Percentiles rank a stretch among this genome's conserved stretches.
phyloP scores from a whole-genome alignment of 2,113 vertebrate genomes.

The Forbesichthys agassizii region DNA sequence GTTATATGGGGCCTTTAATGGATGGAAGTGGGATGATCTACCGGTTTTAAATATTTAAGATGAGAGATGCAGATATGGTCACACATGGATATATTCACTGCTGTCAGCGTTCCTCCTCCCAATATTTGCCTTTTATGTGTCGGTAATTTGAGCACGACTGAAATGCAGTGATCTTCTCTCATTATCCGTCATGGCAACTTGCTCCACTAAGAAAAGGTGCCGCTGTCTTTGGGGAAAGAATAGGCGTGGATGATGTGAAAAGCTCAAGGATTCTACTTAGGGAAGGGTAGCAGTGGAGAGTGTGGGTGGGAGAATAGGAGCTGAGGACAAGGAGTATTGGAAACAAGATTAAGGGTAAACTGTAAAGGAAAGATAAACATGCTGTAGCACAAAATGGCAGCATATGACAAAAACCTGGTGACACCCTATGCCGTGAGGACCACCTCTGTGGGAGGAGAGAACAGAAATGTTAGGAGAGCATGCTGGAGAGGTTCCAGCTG shows the following conservation, averaged over 20 bases:
- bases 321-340: constrained; percentile 6
- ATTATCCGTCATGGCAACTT: not conserved
- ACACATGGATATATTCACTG: too few species aligned
- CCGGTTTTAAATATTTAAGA: too few species aligned
- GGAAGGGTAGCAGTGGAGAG: constrained; percentile 2
- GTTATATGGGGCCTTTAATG: too few species aligned
- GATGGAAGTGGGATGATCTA: too few species aligned
- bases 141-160: constrained; percentile 14
- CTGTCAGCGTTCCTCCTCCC: too few species aligned
- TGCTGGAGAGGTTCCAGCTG: constrained; percentile 6
- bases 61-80: too few species aligned
- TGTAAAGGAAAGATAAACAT: constrained; percentile 19
- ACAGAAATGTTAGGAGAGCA: not conserved
- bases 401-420: too few species aligned
- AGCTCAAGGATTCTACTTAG: constrained; percentile 14
- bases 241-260: constrained; percentile 6
- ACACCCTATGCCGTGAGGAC: not conserved
- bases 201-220: not conserved
- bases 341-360: not conserved
- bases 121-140: not conserved
- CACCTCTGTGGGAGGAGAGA: not conserved
- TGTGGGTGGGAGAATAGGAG: constrained; percentile 9
- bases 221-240: constrained; percentile 1
- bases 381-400: too few species aligned
- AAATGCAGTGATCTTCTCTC: constrained; percentile 16